Evolutionary conservation across 2,113 vertebrate genomes (phyloP).

Genomic region (Leptodactylus fuscus): DNA sequence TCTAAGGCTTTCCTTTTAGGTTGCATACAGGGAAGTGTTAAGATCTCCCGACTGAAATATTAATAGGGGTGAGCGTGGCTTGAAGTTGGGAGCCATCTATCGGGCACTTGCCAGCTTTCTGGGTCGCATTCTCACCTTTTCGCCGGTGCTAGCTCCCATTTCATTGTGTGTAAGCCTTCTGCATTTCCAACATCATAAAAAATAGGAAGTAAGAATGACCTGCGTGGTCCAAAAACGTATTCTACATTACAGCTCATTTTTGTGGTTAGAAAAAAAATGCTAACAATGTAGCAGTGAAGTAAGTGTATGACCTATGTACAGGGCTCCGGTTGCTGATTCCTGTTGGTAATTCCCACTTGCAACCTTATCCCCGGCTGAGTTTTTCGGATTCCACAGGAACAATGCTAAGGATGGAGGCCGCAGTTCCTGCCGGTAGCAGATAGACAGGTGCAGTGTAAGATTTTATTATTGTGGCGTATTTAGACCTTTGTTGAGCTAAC

Average conservation of each 20-base stretch:
- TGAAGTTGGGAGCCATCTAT: background rate
- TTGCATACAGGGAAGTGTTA: too few relatives aligned
- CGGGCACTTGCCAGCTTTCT: background rate
- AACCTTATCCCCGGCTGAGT: background rate
- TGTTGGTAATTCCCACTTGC: constrained; percentile 14
- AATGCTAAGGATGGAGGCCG: background rate
- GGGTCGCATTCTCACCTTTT: background rate
- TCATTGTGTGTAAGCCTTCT: background rate
- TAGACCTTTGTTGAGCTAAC: background rate
- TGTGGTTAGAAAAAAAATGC: background rate
- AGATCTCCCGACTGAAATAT: too few relatives aligned
- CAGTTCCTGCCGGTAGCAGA: background rate
- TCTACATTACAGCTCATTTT: background rate
- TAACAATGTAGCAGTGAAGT: background rate
- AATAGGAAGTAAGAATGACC: background rate
- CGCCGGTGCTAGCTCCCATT: background rate
- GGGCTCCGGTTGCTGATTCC: background rate
- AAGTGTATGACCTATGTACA: background rate
- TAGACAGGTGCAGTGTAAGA: background rate
- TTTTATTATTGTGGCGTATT: background rate
- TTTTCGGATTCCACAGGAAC: background rate
- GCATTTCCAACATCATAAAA: background rate
- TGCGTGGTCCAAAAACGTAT: background rate
- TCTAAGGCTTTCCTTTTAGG: too few relatives aligned
- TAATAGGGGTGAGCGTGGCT: background rate